phyloP scores from a whole-genome alignment of 2,797 vertebrate species.

The Sarcophilus harrisii region DNA sequence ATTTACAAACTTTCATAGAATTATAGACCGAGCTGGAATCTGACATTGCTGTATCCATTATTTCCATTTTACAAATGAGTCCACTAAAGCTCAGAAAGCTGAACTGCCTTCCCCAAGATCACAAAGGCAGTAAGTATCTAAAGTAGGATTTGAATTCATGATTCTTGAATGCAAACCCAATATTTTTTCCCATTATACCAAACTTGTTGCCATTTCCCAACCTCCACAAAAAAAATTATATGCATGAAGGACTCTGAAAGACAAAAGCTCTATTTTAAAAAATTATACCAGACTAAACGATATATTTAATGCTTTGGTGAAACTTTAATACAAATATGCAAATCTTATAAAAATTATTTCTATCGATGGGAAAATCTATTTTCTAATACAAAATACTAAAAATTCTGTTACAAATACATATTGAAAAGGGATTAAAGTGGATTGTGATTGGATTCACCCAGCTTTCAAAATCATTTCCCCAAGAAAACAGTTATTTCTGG shows the following conservation, averaged over 20 bases:
- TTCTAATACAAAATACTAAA: not conserved
- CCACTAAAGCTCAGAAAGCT: not conserved
- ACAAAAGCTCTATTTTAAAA: not conserved
- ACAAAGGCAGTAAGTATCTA: not conserved
- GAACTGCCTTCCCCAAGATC: not conserved
- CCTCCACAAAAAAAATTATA: not conserved
- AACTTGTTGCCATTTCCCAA: not conserved
- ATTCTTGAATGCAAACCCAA: not conserved
- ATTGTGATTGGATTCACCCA: not conserved
- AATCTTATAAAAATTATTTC: not conserved
- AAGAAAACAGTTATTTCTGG: not conserved
- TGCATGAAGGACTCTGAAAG: not conserved
- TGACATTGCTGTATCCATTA: not conserved
- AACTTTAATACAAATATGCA: not conserved
- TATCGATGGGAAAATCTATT: not conserved
- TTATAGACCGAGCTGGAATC: not conserved
- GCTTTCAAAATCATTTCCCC: not conserved
- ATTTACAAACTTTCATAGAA: not conserved
- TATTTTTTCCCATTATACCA: not conserved
- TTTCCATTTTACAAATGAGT: not conserved
- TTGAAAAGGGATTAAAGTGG: not conserved
- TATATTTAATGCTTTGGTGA: not conserved
- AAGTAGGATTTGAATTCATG: not conserved
- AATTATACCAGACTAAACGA: not conserved
- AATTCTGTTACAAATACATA: not conserved